Evolutionary conservation across 2,797 vertebrate genomes (phyloP).

Genomic region (Epinephelus coioides): DNA sequence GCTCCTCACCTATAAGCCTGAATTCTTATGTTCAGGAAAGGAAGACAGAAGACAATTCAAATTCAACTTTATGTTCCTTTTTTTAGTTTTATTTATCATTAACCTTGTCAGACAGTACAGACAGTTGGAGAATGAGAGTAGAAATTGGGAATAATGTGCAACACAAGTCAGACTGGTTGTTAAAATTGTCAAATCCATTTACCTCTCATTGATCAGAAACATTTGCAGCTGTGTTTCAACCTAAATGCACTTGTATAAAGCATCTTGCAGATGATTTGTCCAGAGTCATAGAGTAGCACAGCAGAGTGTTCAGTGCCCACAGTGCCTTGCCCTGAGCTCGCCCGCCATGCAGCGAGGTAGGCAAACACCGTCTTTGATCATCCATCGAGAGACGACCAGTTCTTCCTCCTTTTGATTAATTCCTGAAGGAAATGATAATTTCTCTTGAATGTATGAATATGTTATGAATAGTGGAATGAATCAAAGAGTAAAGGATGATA

Average conservation of each 20-base stretch:
- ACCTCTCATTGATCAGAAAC: not conserved
- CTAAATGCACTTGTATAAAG: not conserved
- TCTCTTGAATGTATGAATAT: slow-evolving; percentile 90
- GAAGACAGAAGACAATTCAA: not conserved
- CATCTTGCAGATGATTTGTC: slow-evolving; percentile 25
- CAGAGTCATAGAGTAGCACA: not conserved
- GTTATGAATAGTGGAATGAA: slow-evolving; percentile 89
- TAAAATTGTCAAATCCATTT: slow-evolving; percentile 6
- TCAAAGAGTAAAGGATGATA: slow-evolving; percentile 88
- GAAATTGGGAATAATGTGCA: not conserved
- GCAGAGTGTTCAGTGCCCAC: not conserved
- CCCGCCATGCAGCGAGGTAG: slow-evolving; percentile 67
- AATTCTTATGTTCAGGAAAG: not conserved
- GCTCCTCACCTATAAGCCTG: slow-evolving; percentile 7
- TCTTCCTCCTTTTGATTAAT: slow-evolving; percentile 87
- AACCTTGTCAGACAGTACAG: not conserved
- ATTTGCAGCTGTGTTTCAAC: not conserved
- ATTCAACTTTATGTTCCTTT: not conserved
- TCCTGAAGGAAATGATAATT: slow-evolving; percentile 89
- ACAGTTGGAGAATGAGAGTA: not conserved
- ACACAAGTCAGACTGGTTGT: not conserved
- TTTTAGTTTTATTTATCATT: slow-evolving; percentile 4
- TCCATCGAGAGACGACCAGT: slow-evolving; percentile 76
- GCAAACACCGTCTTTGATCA: slow-evolving; percentile 83
- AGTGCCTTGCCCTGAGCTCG: slow-evolving; percentile 39